phyloP scores from a whole-genome alignment of 2,888 invertebrate genomes.

The Diogma glabrata region DNA sequence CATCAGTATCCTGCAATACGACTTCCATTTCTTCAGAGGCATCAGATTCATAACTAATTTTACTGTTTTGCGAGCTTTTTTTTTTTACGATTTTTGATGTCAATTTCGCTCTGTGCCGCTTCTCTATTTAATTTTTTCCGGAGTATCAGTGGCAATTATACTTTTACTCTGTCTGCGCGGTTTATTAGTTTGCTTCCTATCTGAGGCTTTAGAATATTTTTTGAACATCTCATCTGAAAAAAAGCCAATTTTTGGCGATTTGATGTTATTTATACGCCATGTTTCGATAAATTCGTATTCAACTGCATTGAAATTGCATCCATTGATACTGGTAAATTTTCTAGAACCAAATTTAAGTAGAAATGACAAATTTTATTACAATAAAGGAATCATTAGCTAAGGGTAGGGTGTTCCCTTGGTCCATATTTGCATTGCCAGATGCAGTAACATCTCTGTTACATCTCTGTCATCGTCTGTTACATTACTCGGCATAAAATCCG shows the following conservation, averaged over 20 bases:
- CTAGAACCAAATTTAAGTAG: no score
- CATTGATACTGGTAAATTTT: neutral
- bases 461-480: no score
- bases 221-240: neutral
- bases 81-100: neutral
- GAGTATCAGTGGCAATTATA: neutral
- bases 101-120: neutral
- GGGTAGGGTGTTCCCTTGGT: no score
- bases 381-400: no score
- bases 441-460: no score
- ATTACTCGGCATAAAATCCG: no score
- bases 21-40: neutral
- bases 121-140: neutral
- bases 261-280: neutral
- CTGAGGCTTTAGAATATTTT: neutral
- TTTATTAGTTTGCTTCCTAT: neutral
- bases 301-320: neutral
- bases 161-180: neutral
- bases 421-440: no score
- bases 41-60: neutral
- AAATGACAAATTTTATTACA: no score
- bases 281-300: neutral
- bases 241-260: neutral
- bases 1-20: neutral
- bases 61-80: neutral